These are phyloP conservation scores for Gryllus longicercus DNA, from an alignment of 2,888 invertebrate genomes.

Conservation along the genomic window DNA sequence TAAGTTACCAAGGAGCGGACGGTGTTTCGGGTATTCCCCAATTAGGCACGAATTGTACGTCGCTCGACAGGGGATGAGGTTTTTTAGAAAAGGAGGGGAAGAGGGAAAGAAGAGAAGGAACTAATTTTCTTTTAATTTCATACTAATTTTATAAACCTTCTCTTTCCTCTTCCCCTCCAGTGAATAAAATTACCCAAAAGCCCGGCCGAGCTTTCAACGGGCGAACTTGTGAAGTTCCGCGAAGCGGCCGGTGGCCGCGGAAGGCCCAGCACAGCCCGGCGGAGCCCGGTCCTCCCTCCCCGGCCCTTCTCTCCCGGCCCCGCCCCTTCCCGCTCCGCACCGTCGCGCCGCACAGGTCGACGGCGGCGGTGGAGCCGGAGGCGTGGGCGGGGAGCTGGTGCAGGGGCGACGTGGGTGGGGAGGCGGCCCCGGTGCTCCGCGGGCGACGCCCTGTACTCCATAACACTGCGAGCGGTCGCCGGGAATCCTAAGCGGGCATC, in stretches of 20 bases:
- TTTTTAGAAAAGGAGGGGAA: neutral
- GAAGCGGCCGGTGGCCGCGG: slow-evolving; percentile 3
- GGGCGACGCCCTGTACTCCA: too few relatives aligned
- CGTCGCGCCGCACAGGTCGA: too few relatives aligned
- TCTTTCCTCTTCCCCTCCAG: slow-evolving; percentile 23
- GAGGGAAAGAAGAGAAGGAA: slow-evolving; percentile 27
- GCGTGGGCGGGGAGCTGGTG: too few relatives aligned
- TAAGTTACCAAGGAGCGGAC: neutral
- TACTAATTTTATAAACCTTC: slow-evolving; percentile 34
- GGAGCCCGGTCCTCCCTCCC: neutral
- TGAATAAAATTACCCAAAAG: slow-evolving; percentile 11
- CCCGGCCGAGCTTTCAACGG: slow-evolving; percentile 11
- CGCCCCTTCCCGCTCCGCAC: too few relatives aligned
- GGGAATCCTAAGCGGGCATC: too few relatives aligned
- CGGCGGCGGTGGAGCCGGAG: too few relatives aligned
- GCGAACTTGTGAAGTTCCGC: slow-evolving; percentile 11
- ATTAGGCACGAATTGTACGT: neutral
- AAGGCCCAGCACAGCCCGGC: neutral
- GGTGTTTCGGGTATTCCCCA: neutral
- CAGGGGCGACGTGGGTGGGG: too few relatives aligned
- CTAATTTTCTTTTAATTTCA: slow-evolving; percentile 35
- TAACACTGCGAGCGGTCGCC: too few relatives aligned
- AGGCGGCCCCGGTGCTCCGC: too few relatives aligned
- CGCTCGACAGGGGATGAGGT: neutral
- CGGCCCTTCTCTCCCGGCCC: too few relatives aligned